A percentile compares a stretch with the other conserved stretches of the same genome.
Conservation (phyloP, 30 jellyfish, hydroid and myxozoan species). For the Aurelia coerulea region DNA sequence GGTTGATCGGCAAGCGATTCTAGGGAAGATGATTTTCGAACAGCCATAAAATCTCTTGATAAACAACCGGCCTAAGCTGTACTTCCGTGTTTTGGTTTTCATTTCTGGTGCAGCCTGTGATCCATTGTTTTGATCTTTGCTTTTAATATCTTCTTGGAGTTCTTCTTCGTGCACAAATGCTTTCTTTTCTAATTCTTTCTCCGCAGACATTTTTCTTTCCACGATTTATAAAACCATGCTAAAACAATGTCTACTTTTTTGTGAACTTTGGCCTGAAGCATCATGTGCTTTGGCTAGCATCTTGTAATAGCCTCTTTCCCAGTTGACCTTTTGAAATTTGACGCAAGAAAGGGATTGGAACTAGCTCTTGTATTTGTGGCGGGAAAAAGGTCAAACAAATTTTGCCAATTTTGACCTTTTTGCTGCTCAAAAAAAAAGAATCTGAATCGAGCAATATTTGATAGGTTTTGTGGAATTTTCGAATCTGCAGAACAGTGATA, state of each 20-base stretch:
- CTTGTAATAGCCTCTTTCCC: no score
- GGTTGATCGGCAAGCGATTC: conserved; percentile 43
- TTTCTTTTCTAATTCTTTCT: conserved; percentile 11
- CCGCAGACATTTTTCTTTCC: neutral
- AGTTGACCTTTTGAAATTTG: no score
- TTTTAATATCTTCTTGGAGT: neutral
- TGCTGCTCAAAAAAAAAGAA: no score
- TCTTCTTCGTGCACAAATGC: conserved; percentile 38
- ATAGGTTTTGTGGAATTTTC: no score
- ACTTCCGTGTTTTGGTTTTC: neutral
- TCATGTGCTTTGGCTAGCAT: no score
- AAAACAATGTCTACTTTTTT: neutral
- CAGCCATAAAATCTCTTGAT: conserved; percentile 43
- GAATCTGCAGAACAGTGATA: no score
- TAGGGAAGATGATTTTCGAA: conserved; percentile 47
- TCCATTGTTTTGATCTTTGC: neutral
- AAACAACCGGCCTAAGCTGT: conserved; percentile 54
- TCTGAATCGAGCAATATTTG: no score
- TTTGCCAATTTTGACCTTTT: no score
- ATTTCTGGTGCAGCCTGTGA: neutral
- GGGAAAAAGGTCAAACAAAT: no score
- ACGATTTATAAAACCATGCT: neutral
- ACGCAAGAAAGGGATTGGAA: no score
- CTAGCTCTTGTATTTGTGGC: no score
- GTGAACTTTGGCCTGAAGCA: conserved; percentile 31